Conservation (phyloP, 2,113 vertebrate species). For the Myocastor coypus region DNA sequence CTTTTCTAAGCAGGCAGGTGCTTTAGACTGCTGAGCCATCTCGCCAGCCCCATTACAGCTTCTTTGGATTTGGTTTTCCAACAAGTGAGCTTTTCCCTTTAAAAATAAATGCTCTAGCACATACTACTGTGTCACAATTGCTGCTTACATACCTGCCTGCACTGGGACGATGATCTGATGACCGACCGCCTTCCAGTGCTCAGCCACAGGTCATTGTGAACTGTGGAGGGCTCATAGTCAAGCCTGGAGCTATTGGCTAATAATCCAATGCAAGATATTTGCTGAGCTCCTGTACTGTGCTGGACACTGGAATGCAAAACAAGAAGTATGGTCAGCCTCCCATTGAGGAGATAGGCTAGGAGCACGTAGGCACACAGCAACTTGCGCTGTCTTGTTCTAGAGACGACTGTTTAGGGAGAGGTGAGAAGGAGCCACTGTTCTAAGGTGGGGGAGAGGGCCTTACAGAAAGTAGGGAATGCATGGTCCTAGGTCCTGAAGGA, state of each 20-base stretch:
- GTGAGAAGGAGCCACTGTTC: neutral
- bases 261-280: neutral
- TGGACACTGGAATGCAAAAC: neutral
- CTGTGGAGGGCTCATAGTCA: neutral
- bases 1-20: no score
- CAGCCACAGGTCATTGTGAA: neutral
- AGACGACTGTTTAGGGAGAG: neutral
- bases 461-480: neutral
- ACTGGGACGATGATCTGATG: neutral
- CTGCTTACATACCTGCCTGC: neutral
- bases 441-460: neutral
- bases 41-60: no score
- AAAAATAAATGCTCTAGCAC: neutral
- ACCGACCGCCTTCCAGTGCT: neutral
- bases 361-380: rapidly evolving
- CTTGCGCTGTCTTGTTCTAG: neutral
- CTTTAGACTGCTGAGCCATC: no score
- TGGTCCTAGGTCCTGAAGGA: neutral
- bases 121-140: neutral
- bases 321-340: neutral
- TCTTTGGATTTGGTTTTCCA: neutral
- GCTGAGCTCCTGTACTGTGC: neutral
- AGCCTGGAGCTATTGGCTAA: neutral
- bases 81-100: neutral
- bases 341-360: neutral